Evolutionary conservation across 2,797 vertebrate genomes (phyloP).

Genomic region (Cottoperca gobio): DNA sequence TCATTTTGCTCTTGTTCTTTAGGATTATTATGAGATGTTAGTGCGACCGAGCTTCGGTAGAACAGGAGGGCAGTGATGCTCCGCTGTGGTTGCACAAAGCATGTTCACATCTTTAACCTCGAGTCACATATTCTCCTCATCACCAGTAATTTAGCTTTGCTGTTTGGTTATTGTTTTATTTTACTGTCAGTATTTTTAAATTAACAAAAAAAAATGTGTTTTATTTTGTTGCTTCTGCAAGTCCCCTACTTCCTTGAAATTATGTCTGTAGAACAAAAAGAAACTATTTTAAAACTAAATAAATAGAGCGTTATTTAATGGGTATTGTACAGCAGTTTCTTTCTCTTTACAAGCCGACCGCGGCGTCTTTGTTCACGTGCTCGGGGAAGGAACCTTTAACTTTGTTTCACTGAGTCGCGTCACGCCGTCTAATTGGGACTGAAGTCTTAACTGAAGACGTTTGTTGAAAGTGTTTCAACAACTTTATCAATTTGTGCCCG

Average conservation of each 20-base stretch:
- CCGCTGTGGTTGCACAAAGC: slow-evolving; percentile 66
- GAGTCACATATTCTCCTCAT: slow-evolving; percentile 65
- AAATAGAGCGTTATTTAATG: slow-evolving; percentile 98
- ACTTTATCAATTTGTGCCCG: too few relatives aligned
- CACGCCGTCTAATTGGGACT: slow-evolving; percentile 12
- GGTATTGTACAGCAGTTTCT: slow-evolving; percentile 61
- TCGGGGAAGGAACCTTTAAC: neutral
- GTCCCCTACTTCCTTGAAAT: slow-evolving; percentile 92
- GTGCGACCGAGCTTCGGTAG: slow-evolving; percentile 56
- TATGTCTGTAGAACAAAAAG: slow-evolving; percentile 97
- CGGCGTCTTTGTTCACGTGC: slow-evolving; percentile 14
- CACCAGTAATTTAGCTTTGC: slow-evolving; percentile 62
- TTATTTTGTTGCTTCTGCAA: slow-evolving; percentile 93
- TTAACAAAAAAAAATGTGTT: slow-evolving; percentile 85
- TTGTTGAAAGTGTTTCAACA: neutral
- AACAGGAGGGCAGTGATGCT: slow-evolving; percentile 50
- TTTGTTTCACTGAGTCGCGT: too few relatives aligned
- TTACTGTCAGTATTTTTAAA: slow-evolving; percentile 91
- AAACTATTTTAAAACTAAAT: slow-evolving; percentile 98
- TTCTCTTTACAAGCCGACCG: slow-evolving; percentile 20
- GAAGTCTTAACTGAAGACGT: neutral
- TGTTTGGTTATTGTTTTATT: slow-evolving; percentile 68
- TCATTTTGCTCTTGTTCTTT: slow-evolving; percentile 45
- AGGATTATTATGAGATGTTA: slow-evolving; percentile 46
- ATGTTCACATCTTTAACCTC: slow-evolving; percentile 67